Evolutionary conservation across 2,113 vertebrate species (phyloP).

Genomic region (Laterallus jamaicensis): DNA sequence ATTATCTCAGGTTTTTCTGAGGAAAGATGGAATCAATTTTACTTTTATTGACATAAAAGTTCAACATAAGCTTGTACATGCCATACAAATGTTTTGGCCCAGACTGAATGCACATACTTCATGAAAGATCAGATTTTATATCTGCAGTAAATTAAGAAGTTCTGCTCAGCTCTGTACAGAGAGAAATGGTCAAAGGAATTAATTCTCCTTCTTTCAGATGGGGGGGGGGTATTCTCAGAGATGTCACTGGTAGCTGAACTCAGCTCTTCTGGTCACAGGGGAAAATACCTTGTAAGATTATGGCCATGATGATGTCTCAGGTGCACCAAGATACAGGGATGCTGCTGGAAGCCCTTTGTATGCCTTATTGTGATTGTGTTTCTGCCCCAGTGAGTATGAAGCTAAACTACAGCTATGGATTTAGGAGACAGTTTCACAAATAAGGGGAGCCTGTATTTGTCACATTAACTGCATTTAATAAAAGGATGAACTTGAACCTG

Average conservation of each 20-base stretch:
- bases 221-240: not conserved
- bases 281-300: not conserved
- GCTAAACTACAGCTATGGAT: not conserved
- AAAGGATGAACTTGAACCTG: not conserved
- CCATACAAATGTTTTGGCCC: not conserved
- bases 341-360: slow-evolving; percentile 7
- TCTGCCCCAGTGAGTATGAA: not conserved
- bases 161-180: not conserved
- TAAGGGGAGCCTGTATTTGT: not conserved
- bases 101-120: not conserved
- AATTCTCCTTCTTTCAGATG: not conserved
- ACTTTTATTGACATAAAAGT: not conserved
- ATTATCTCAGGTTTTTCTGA: not conserved
- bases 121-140: not conserved
- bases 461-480: not conserved
- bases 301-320: not conserved
- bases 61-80: not conserved
- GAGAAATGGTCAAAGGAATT: not conserved
- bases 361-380: slow-evolving; percentile 17
- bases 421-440: not conserved
- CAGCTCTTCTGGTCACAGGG: not conserved
- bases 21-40: not conserved
- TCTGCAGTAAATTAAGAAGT: not conserved
- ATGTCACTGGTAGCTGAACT: not conserved
- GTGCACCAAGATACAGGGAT: not conserved